Percentiles rank a stretch among this genome's conserved stretches.
phyloP scores from a whole-genome alignment of 2,888 invertebrate species.

The Amphiduros pacificus region DNA sequence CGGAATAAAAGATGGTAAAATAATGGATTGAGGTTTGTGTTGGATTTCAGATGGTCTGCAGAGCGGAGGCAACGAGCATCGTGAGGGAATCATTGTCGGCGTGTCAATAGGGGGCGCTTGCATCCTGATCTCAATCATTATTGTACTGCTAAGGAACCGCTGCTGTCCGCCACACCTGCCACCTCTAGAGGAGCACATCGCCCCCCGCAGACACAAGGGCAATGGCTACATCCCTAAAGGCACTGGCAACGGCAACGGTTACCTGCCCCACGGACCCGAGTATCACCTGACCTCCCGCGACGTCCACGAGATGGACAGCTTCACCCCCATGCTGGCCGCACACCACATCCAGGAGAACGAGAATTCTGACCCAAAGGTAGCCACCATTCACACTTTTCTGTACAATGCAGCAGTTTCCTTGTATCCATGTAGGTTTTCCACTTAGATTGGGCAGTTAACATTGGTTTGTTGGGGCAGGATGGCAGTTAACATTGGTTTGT shows the following conservation, averaged over 20 bases:
- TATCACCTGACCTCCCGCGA: background rate
- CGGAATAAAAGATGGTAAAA: too few relatives aligned
- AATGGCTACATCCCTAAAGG: conserved; percentile 14
- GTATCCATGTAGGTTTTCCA: background rate
- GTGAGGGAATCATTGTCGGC: conserved; percentile 51
- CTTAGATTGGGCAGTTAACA: background rate
- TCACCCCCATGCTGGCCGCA: conserved; percentile 9
- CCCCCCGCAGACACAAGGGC: conserved; percentile 1
- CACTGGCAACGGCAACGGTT: conserved; percentile 4
- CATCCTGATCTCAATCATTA: conserved; percentile 47
- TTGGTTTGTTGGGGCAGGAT: background rate
- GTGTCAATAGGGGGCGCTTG: conserved; percentile 48
- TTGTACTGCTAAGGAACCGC: conserved; percentile 49
- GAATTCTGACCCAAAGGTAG: conserved; percentile 13
- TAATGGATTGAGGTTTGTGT: too few relatives aligned
- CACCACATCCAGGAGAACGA: conserved; percentile 3
- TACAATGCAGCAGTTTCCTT: background rate
- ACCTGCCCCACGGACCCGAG: background rate
- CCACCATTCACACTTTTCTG: background rate
- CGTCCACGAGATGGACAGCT: conserved; percentile 9
- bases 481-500: too few relatives aligned
- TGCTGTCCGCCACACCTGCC: conserved; percentile 21
- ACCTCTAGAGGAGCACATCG: background rate
- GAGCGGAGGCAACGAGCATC: background rate
- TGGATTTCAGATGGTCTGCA: too few relatives aligned